Conservation (phyloP, 2,888 invertebrate species). For the Drosophila austrosaltans region DNA sequence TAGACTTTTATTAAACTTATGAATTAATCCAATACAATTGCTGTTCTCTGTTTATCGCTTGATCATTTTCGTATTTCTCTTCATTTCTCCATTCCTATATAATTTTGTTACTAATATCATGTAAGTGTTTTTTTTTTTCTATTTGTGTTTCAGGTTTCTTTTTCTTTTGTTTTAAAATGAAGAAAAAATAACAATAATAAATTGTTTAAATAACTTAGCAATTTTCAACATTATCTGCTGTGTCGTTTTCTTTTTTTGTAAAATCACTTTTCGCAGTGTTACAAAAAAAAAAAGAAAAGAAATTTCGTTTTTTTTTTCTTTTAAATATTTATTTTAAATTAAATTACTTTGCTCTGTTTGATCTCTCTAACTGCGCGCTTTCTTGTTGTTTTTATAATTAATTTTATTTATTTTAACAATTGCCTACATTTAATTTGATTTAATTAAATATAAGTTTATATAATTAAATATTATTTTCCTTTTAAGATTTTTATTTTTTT, state of each 20-base stretch:
- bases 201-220: neutral
- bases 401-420: conserved; percentile 66
- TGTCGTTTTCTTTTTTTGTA: conserved; percentile 6
- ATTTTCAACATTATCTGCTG: too few species aligned
- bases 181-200: conserved; percentile 5
- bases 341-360: conserved; percentile 45
- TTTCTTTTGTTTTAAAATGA: neutral
- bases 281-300: conserved; percentile 21
- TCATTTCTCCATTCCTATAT: conserved; percentile 6
- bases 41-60: conserved; percentile 19
- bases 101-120: conserved; percentile 9
- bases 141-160: too few species aligned
- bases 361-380: conserved; percentile 5
- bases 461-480: conserved; percentile 32
- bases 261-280: conserved; percentile 30
- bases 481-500: conserved; percentile 45
- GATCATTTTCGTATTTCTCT: conserved; percentile 8
- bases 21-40: conserved; percentile 57
- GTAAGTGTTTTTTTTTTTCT: neutral
- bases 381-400: conserved; percentile 62
- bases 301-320: conserved; percentile 4
- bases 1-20: conserved; percentile 66
- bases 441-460: conserved; percentile 41
- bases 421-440: conserved; percentile 58
- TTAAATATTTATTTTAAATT: conserved; percentile 39